A percentile compares a stretch with the other conserved stretches of the same genome.
Conservation (phyloP, 2,113 vertebrate species). For the Leptosomus discolor region DNA sequence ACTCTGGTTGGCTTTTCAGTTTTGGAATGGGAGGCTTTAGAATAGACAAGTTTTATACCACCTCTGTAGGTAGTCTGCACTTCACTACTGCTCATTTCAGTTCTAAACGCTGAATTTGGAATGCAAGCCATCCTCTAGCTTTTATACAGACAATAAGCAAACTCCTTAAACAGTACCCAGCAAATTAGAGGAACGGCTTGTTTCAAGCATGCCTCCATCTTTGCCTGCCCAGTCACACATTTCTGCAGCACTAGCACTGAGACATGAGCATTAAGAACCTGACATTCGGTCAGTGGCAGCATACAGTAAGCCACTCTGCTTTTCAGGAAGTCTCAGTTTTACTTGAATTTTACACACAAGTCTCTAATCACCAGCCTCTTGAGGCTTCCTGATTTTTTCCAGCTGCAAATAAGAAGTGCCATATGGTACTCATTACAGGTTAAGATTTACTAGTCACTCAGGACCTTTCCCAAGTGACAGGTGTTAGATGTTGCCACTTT, state of each 20-base stretch:
- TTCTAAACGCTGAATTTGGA: not conserved
- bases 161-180: not conserved
- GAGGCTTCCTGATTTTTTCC: slow-evolving; percentile 66
- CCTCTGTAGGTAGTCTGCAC: not conserved
- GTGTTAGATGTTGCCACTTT: slow-evolving; percentile 46
- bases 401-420: slow-evolving; percentile 58
- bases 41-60: not conserved
- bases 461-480: slow-evolving; percentile 29
- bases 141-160: not conserved
- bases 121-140: not conserved
- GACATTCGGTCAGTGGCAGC: not conserved
- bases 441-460: slow-evolving; percentile 52
- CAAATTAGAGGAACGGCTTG: not conserved
- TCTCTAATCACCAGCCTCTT: slow-evolving; percentile 53
- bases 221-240: not conserved
- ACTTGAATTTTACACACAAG: slow-evolving; percentile 48
- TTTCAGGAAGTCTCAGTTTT: slow-evolving; percentile 54
- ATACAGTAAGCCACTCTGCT: not conserved
- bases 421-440: slow-evolving; percentile 59
- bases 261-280: not conserved
- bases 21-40: not conserved
- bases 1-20: not conserved
- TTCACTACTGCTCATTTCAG: not conserved
- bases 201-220: not conserved
- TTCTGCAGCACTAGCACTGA: not conserved